phyloP scores from a whole-genome alignment of 2,113 vertebrate species.

The Macheiramphus alcinus region DNA sequence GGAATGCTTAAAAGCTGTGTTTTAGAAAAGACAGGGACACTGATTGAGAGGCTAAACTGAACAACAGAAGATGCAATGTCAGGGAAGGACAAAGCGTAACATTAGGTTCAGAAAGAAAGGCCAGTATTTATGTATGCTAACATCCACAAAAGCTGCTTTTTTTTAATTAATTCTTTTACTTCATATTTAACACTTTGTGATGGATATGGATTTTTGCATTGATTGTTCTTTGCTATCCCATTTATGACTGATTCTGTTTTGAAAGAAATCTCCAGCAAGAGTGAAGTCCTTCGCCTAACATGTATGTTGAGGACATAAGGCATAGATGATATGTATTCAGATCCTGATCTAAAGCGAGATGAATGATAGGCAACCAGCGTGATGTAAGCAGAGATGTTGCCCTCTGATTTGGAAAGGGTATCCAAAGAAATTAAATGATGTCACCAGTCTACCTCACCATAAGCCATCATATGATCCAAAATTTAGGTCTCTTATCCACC shows the following conservation, averaged over 20 bases:
- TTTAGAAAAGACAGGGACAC: background rate
- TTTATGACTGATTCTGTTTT: background rate
- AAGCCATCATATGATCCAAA: background rate
- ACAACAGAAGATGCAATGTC: background rate
- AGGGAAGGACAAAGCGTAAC: background rate
- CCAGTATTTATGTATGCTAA: background rate
- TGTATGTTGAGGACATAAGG: background rate
- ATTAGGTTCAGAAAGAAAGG: background rate
- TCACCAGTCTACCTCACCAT: background rate
- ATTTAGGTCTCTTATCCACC: background rate
- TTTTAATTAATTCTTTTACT: background rate
- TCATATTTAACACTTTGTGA: background rate
- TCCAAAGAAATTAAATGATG: background rate
- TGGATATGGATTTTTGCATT: background rate
- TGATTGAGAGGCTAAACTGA: background rate
- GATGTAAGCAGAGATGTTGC: background rate
- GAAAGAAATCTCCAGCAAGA: background rate
- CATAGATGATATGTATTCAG: background rate
- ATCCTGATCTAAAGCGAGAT: background rate
- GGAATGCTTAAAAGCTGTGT: background rate
- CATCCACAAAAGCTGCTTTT: background rate
- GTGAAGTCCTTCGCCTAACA: background rate
- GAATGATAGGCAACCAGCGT: background rate
- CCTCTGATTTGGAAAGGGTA: constrained; percentile 10
- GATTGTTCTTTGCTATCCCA: background rate